Percentiles rank a stretch among this genome's conserved stretches.
phyloP scores from a whole-genome alignment of 2,797 vertebrate genomes.

The Sternarchorhynchus goeldii region DNA sequence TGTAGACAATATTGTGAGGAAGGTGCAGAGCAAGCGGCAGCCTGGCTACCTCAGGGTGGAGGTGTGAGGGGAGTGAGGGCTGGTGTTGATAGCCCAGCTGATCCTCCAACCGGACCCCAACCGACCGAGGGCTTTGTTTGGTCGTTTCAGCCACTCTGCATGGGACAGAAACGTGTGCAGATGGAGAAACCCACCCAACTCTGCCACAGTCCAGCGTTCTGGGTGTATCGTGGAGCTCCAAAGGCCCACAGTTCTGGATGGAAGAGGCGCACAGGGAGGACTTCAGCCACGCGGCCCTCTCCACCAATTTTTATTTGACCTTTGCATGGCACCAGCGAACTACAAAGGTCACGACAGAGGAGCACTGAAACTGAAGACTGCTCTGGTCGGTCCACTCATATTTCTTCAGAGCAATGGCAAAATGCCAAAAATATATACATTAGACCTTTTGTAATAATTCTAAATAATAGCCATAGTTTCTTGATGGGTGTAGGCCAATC shows the following conservation, averaged over 20 bases:
- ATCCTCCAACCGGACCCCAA: conserved; percentile 60
- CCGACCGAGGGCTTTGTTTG: conserved; percentile 41
- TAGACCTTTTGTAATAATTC: too few species aligned
- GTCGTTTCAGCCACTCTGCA: conserved; percentile 48
- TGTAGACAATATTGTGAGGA: background rate
- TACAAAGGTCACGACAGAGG: too few species aligned
- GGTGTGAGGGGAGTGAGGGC: conserved; percentile 33
- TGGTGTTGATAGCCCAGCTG: conserved; percentile 70
- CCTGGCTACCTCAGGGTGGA: conserved; percentile 20
- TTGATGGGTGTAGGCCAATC: background rate
- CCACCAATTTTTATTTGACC: too few species aligned
- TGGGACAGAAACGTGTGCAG: conserved; percentile 64
- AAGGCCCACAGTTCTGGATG: conserved; percentile 42
- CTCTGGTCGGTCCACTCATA: too few species aligned
- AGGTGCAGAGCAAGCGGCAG: conserved; percentile 47
- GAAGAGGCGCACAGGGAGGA: too few species aligned
- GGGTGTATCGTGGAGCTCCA: conserved; percentile 47
- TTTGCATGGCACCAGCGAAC: too few species aligned
- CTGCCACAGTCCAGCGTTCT: conserved; percentile 45
- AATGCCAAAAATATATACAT: too few species aligned
- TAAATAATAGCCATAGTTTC: background rate
- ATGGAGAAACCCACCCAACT: conserved; percentile 60
- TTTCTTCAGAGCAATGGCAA: too few species aligned
- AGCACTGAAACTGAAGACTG: too few species aligned
- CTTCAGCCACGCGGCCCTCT: too few species aligned